Conservation (phyloP, 2,797 vertebrate species). For the Danio albolineatus region DNA sequence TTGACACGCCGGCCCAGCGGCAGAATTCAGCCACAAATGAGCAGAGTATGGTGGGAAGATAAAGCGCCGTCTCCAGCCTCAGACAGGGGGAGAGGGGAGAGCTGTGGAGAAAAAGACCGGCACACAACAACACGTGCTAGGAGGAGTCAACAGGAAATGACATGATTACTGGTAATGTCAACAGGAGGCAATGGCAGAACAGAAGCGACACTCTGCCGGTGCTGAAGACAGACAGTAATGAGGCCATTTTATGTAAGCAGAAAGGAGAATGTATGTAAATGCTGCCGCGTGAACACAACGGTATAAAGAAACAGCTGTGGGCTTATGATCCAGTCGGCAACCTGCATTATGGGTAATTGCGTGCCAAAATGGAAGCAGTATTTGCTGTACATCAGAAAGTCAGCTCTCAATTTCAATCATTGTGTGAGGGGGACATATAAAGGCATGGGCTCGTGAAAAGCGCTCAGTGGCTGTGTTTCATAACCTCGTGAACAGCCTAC, state of each 20-base stretch:
- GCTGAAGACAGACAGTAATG: conserved; percentile 34
- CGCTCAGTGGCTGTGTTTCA: conserved; percentile 8
- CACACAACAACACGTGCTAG: conserved; percentile 18
- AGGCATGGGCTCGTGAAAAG: not conserved
- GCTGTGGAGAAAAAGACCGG: conserved; percentile 27
- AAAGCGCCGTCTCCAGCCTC: conserved; percentile 8
- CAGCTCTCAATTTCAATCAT: not conserved
- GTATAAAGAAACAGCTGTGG: conserved; percentile 43
- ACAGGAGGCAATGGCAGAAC: conserved; percentile 50
- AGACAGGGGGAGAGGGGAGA: conserved; percentile 4
- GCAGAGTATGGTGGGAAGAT: conserved; percentile 40
- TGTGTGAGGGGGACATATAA: conserved; percentile 12
- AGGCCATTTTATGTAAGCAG: conserved; percentile 43
- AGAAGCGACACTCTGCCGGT: conserved; percentile 21
- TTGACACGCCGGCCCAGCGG: conserved; percentile 47
- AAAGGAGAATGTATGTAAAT: conserved; percentile 44
- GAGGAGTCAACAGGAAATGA: conserved; percentile 52
- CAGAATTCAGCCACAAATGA: conserved; percentile 39
- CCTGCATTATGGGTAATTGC: conserved; percentile 41
- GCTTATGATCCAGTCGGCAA: conserved; percentile 30
- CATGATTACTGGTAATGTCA: conserved; percentile 46
- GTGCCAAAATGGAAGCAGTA: not conserved
- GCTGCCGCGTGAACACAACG: not conserved
- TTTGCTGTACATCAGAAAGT: conserved; percentile 20
- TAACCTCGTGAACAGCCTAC: conserved; percentile 10